Evolutionary conservation across 2,797 vertebrate genomes (phyloP).

Genomic region (Melanotaenia pygmaea): DNA sequence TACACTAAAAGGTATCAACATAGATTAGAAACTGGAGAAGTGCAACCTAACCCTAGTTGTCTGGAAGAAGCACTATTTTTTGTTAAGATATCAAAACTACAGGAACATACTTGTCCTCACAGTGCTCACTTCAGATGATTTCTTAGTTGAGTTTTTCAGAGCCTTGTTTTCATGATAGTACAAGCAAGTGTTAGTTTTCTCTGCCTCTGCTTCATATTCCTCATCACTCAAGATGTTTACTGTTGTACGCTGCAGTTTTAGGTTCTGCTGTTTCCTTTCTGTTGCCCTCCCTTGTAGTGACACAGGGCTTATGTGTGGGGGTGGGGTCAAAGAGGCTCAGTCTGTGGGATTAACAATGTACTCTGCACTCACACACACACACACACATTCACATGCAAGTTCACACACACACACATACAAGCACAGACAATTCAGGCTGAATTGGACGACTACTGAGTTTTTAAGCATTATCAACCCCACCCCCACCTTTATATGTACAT

Average conservation of each 20-base stretch:
- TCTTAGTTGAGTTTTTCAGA: background rate
- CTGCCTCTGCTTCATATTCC: background rate
- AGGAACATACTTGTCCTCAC: background rate
- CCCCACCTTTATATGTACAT: constrained; percentile 56
- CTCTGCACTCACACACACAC: constrained; percentile 33
- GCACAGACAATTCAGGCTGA: constrained; percentile 66
- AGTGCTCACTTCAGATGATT: background rate
- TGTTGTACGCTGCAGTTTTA: background rate
- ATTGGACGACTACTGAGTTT: constrained; percentile 61
- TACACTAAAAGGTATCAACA: background rate
- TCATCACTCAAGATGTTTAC: constrained; percentile 16
- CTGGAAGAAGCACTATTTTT: background rate
- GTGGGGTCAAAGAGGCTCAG: constrained; percentile 76
- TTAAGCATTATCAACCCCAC: constrained; percentile 65
- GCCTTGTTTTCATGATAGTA: background rate
- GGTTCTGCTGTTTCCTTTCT: constrained; percentile 46
- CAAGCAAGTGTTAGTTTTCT: background rate
- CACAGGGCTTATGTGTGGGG: constrained; percentile 68
- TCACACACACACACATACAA: constrained; percentile 28
- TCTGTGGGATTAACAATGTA: constrained; percentile 79
- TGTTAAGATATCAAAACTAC: background rate
- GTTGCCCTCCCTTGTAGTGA: constrained; percentile 47
- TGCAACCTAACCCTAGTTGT: background rate
- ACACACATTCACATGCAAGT: constrained; percentile 23
- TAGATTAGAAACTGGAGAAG: background rate